These are phyloP conservation scores for Gryon sp. DNA, from an alignment of 1,140 invertebrate species.

Conservation along the genomic window DNA sequence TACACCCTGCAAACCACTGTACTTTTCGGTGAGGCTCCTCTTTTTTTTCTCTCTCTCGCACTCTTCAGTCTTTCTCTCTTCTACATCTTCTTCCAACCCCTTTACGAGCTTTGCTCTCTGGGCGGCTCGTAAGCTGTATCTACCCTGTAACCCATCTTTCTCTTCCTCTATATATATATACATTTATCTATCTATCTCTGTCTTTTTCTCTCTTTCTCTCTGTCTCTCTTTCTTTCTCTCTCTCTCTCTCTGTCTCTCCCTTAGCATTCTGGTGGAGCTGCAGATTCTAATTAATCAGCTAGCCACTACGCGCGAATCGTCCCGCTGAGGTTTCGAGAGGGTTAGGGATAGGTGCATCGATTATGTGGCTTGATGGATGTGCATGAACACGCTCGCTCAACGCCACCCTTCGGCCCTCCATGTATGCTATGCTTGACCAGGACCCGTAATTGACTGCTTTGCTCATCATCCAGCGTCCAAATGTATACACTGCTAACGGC, in stretches of 20 bases:
- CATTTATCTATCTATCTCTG: no score
- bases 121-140: conserved; percentile 26
- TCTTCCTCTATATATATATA: no score
- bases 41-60: background rate
- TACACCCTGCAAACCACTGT: conserved; percentile 56
- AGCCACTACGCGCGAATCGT: conserved; percentile 64
- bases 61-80: background rate
- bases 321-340: conserved; percentile 40
- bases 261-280: conserved; percentile 51
- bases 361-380: conserved; percentile 33
- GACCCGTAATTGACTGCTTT: conserved; percentile 44
- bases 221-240: no score
- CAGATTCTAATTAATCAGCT: conserved; percentile 71
- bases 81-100: conserved; percentile 23
- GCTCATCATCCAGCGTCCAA: conserved; percentile 32
- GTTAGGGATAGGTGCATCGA: conserved; percentile 55
- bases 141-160: no score
- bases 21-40: conserved; percentile 45
- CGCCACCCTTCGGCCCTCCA: conserved; percentile 11
- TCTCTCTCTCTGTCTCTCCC: conserved; percentile 17
- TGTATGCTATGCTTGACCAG: conserved; percentile 33
- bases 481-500: conserved; percentile 3
- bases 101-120: conserved; percentile 16
- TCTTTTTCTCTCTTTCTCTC: no score
- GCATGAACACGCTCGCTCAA: conserved; percentile 44